Evolutionary conservation across 2,113 vertebrate species (phyloP).

Genomic region (Podarcis cretensis): DNA sequence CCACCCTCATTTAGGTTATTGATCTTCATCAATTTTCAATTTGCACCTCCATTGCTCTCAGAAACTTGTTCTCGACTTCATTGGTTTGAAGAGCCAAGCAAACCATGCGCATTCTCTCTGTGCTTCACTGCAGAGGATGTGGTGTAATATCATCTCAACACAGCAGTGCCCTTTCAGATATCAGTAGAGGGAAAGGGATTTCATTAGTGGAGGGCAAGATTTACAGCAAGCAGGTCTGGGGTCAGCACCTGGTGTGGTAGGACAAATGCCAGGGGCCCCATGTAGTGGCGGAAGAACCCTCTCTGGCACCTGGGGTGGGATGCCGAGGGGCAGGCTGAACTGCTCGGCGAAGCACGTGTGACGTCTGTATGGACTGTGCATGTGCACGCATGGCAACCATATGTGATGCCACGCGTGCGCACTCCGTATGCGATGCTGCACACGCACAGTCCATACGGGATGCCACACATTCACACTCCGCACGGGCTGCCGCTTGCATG

Average conservation of each 20-base stretch:
- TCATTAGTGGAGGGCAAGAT: neutral
- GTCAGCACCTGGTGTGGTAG: neutral
- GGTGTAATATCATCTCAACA: neutral
- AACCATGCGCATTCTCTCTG: neutral
- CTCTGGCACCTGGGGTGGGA: too few species aligned
- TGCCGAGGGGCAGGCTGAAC: too few species aligned
- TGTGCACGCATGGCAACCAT: too few species aligned
- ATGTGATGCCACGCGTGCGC: too few species aligned
- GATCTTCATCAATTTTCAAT: slow-evolving; percentile 11
- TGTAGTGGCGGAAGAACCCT: neutral
- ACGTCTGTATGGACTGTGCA: too few species aligned
- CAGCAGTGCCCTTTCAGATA: too few species aligned
- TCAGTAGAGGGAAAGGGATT: too few species aligned
- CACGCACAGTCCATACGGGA: too few species aligned
- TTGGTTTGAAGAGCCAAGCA: neutral
- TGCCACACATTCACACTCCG: too few species aligned
- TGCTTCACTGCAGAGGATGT: neutral
- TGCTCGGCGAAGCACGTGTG: too few species aligned
- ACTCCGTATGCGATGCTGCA: too few species aligned
- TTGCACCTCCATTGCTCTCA: neutral
- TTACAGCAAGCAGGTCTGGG: neutral
- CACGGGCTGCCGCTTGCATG: too few species aligned
- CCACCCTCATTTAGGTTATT: neutral
- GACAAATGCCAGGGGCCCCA: neutral
- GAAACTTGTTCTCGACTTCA: neutral